A percentile compares a stretch with the other conserved stretches of the same genome.
Conservation (phyloP, 2,113 vertebrate genomes). For the zebrafish (Danio rerio) region DNA sequence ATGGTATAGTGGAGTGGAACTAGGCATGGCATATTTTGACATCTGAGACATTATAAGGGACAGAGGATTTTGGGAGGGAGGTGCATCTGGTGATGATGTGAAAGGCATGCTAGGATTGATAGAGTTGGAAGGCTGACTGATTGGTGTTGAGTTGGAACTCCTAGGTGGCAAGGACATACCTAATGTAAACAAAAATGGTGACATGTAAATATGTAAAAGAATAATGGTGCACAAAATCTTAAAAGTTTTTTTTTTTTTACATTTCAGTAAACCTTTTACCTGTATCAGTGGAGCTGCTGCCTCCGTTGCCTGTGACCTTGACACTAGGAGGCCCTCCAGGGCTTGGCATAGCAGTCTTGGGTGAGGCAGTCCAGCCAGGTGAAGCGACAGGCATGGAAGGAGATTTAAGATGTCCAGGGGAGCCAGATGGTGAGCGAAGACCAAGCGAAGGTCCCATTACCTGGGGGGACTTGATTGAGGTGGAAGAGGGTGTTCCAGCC, state of each 20-base stretch:
- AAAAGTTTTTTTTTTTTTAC: neutral
- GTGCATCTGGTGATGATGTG: constrained; percentile 86
- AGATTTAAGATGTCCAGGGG: constrained; percentile 90
- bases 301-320: constrained; percentile 74
- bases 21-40: constrained; percentile 99
- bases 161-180: constrained; percentile 80
- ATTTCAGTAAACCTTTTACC: constrained; percentile 59
- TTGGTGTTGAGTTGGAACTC: constrained; percentile 84
- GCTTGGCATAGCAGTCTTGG: constrained; percentile 90
- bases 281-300: constrained; percentile 72
- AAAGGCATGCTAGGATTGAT: constrained; percentile 89
- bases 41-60: constrained; percentile 99
- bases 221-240: neutral
- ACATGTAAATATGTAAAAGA: neutral
- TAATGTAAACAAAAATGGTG: constrained; percentile 48
- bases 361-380: constrained; percentile 90
- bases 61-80: constrained; percentile 91
- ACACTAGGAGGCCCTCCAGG: constrained; percentile 81
- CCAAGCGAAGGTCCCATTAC: constrained; percentile 85
- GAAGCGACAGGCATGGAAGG: constrained; percentile 89
- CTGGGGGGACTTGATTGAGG: constrained; percentile 89
- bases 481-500: constrained; percentile 78
- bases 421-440: constrained; percentile 88
- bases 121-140: constrained; percentile 79
- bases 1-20: constrained; percentile 96